Evolutionary conservation across 1,140 invertebrate genomes (phyloP).

Genomic region (Diuraphis noxia): DNA sequence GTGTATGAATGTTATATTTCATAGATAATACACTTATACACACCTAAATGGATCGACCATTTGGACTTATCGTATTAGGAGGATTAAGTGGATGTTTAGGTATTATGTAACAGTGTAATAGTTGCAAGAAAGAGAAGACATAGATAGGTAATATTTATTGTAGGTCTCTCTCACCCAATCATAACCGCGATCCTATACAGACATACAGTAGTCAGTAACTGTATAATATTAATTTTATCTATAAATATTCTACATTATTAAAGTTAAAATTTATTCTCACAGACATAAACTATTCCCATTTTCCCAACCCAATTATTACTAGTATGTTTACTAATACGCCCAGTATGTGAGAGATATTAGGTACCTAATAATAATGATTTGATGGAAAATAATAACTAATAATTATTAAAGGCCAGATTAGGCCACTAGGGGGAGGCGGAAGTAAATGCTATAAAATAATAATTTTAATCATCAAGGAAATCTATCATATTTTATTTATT

Average conservation of each 20-base stretch:
- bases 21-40: no score
- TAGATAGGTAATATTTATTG: background rate
- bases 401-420: no score
- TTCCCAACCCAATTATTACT: background rate
- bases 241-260: background rate
- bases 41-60: background rate
- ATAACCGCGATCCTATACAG: background rate
- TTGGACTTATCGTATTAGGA: background rate
- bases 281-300: background rate
- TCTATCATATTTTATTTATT: background rate
- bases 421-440: no score
- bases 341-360: background rate
- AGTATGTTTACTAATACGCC: no score
- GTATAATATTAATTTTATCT: background rate
- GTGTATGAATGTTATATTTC: background rate
- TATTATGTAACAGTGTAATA: conserved; percentile 2
- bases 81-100: background rate
- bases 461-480: background rate
- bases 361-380: no score
- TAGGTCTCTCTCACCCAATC: background rate
- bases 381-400: background rate
- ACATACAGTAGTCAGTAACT: background rate
- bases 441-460: background rate
- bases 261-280: background rate
- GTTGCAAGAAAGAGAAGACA: background rate